Evolutionary conservation across 1,140 invertebrate genomes (phyloP).

Genomic region (Nilaparvata lugens): DNA sequence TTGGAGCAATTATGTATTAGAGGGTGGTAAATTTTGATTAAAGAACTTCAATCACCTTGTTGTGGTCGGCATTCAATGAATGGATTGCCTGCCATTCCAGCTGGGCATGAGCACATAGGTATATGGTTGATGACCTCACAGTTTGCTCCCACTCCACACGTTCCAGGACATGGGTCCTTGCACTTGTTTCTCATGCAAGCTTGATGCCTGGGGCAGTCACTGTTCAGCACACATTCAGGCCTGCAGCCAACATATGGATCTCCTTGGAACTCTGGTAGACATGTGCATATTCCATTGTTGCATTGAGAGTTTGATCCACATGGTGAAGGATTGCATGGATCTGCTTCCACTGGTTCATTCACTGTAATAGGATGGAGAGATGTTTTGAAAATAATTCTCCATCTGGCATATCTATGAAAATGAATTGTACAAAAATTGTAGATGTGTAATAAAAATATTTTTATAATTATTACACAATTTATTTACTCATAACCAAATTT

Average conservation of each 20-base stretch:
- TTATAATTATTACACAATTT: no score
- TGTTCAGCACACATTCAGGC: conserved; percentile 76
- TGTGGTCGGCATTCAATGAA: conserved; percentile 32
- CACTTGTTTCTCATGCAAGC: conserved; percentile 62
- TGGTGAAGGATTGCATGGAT: conserved; percentile 68
- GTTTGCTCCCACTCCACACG: conserved; percentile 34
- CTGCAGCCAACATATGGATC: conserved; percentile 55
- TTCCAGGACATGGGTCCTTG: conserved; percentile 54
- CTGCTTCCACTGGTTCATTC: conserved; percentile 26
- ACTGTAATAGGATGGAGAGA: conserved; percentile 19
- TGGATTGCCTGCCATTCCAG: conserved; percentile 38
- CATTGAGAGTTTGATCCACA: conserved; percentile 69
- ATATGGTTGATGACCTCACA: conserved; percentile 34
- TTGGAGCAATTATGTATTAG: background rate
- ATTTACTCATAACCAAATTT: no score
- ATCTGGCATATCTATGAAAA: no score
- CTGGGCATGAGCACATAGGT: conserved; percentile 35
- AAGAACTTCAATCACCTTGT: conserved; percentile 5
- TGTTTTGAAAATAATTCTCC: no score
- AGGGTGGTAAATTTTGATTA: background rate
- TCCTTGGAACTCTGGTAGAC: conserved; percentile 62
- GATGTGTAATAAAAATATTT: no score
- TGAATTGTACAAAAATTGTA: no score
- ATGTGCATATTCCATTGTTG: conserved; percentile 58
- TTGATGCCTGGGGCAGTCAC: conserved; percentile 53